A percentile compares a stretch with the other conserved stretches of the same genome.
Evolutionary conservation across 2,888 invertebrate genomes (phyloP).

Genomic region (Pollenia labialis): DNA sequence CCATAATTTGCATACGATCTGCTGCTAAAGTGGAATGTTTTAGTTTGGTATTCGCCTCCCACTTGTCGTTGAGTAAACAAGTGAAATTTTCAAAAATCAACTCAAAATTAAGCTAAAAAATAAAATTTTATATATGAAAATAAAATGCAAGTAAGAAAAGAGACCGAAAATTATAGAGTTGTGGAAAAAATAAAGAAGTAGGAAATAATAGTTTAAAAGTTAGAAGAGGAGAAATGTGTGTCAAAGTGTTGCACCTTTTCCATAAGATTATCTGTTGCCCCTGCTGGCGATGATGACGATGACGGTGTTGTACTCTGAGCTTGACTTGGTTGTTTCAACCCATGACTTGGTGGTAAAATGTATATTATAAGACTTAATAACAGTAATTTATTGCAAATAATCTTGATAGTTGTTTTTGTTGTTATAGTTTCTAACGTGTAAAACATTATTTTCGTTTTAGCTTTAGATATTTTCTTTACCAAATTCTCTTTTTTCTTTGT

Average conservation of each 20-base stretch:
- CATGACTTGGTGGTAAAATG: constrained; percentile 62
- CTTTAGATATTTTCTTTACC: not conserved
- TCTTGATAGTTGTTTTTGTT: not conserved
- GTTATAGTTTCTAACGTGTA: not conserved
- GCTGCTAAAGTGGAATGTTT: constrained; percentile 8
- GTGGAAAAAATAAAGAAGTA: not conserved
- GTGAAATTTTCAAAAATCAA: constrained; percentile 63
- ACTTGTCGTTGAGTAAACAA: constrained; percentile 42
- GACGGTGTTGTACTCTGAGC: constrained; percentile 16
- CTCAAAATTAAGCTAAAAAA: constrained; percentile 52
- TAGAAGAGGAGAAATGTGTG: constrained; percentile 62
- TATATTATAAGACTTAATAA: constrained; percentile 61
- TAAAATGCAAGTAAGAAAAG: constrained; percentile 42
- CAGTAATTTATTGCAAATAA: constrained; percentile 57
- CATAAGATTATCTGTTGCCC: constrained; percentile 44
- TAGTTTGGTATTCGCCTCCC: constrained; percentile 18
- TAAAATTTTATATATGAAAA: not conserved
- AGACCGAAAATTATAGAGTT: not conserved
- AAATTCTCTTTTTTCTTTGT: not conserved
- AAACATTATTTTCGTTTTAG: constrained; percentile 23
- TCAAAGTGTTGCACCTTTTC: constrained; percentile 67
- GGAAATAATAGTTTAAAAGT: constrained; percentile 1
- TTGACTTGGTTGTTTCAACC: constrained; percentile 49
- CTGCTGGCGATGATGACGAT: constrained; percentile 17
- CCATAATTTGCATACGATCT: constrained; percentile 32